Percentiles rank a stretch among this genome's conserved stretches.
These are phyloP conservation scores for Rambutsinella grinnellia DNA, from an alignment of 2,888 invertebrate species.

Conservation along the genomic window DNA sequence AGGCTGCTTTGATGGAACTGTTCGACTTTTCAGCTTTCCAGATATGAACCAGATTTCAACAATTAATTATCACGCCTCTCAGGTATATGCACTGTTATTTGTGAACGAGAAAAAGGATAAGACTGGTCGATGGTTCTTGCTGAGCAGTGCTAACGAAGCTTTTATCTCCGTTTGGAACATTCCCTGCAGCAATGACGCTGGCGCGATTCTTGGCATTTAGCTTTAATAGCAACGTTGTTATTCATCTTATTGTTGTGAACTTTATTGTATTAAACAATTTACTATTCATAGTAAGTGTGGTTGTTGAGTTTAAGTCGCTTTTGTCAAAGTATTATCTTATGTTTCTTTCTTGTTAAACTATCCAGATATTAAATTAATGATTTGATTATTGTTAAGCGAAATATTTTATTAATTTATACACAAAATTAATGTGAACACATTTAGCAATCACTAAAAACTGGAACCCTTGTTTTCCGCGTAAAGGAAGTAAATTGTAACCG, in stretches of 20 bases:
- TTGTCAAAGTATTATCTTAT: no score
- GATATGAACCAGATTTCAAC: slow-evolving; percentile 39
- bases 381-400: no score
- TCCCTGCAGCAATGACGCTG: slow-evolving; percentile 8
- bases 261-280: no score
- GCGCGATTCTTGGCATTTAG: no score
- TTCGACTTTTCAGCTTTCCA: slow-evolving; percentile 33
- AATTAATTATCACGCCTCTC: slow-evolving; percentile 21
- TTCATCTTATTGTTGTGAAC: no score
- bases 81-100: slow-evolving; percentile 24
- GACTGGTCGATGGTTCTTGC: slow-evolving; percentile 27
- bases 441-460: slow-evolving; percentile 74
- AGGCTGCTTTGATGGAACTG: slow-evolving; percentile 32
- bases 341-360: no score
- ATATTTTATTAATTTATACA: no score
- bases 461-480: slow-evolving; percentile 91
- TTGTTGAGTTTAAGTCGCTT: no score
- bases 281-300: no score
- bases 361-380: no score
- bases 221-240: no score
- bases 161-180: slow-evolving; percentile 36
- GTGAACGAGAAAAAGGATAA: slow-evolving; percentile 27
- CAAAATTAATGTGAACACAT: no score
- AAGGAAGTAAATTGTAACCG: slow-evolving; percentile 88
- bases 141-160: slow-evolving; percentile 28